Conservation (phyloP, 2,888 invertebrate genomes). For the Meta bourneti region DNA sequence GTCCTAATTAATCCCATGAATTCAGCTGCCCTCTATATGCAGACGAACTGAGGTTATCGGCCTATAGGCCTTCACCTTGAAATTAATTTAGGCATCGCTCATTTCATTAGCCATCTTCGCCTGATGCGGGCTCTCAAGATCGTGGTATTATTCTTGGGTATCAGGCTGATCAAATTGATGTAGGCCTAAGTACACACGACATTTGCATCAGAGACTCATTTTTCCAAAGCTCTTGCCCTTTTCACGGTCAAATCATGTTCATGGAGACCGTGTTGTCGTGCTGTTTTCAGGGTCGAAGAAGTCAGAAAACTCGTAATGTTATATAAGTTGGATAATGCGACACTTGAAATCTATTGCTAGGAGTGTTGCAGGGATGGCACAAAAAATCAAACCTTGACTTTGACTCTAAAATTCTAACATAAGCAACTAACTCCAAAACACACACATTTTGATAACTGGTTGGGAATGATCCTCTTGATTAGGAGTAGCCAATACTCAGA, state of each 20-base stretch:
- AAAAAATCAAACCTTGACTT: no score
- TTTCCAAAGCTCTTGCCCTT: background rate
- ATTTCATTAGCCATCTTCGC: background rate
- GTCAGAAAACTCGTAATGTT: background rate
- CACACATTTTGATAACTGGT: no score
- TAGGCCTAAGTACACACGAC: background rate
- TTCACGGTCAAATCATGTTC: background rate
- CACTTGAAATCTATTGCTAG: background rate
- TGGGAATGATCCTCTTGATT: no score
- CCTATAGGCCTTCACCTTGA: conserved; percentile 29
- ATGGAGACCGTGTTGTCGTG: background rate
- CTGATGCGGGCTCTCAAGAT: conserved; percentile 11
- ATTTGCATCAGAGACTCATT: background rate
- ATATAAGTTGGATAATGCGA: background rate
- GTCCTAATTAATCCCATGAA: conserved; percentile 6
- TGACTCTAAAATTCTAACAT: no score
- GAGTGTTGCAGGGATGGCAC: background rate
- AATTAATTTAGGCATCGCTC: background rate
- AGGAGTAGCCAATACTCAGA: no score
- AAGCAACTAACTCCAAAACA: no score
- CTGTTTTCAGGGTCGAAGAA: background rate
- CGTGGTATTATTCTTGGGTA: background rate
- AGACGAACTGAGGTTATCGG: conserved; percentile 3
- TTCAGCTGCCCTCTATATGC: background rate
- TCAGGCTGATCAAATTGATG: background rate